A percentile compares a stretch with the other conserved stretches of the same genome.
Evolutionary conservation across 2,888 invertebrate genomes (phyloP).

Genomic region (Epicampocera succincta): DNA sequence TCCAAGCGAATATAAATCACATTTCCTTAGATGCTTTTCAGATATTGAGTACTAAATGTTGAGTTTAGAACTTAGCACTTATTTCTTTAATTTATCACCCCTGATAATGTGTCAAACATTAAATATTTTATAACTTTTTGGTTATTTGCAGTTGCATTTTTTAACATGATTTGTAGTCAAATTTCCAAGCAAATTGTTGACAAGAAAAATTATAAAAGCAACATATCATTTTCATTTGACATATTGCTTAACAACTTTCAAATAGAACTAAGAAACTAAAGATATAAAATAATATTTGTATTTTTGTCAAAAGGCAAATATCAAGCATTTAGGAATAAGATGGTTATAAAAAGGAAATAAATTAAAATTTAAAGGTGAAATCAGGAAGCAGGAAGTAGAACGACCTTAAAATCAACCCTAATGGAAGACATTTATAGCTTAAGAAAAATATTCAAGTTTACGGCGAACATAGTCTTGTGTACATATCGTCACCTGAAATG

Average conservation of each 20-base stretch:
- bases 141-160: no score
- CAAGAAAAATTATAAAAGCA: constrained; percentile 51
- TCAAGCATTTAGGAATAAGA: background rate
- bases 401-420: constrained; percentile 9
- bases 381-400: background rate
- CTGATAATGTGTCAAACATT: constrained; percentile 50
- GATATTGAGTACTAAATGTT: background rate
- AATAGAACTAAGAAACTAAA: constrained; percentile 18
- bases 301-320: background rate
- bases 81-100: constrained; percentile 57
- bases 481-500: no score
- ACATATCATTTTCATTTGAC: constrained; percentile 64
- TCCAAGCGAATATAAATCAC: no score
- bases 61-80: background rate
- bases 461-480: background rate
- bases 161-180: constrained; percentile 24
- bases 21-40: background rate
- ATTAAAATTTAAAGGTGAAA: constrained; percentile 21
- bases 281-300: constrained; percentile 15
- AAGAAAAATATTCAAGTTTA: no score
- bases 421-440: no score
- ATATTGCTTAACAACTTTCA: constrained; percentile 66
- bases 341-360: constrained; percentile 26
- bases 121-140: constrained; percentile 11
- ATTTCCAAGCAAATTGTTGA: constrained; percentile 58